These are phyloP conservation scores for Pseudolaguvia tuberculata DNA, from an alignment of 2,113 vertebrate species.

Conservation along the genomic window DNA sequence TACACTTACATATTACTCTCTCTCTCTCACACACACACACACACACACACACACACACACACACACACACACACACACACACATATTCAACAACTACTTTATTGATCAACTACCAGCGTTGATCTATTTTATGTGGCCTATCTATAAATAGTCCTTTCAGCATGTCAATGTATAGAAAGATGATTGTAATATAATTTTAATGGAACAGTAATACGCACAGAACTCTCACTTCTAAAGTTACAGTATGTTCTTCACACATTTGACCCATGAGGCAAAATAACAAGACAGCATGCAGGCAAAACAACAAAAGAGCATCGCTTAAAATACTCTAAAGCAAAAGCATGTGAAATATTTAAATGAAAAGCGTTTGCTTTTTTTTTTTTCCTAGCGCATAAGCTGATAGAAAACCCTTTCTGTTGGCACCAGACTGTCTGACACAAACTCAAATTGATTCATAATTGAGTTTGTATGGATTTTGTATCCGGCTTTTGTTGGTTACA, in stretches of 20 bases:
- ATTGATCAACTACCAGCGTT: constrained; percentile 12
- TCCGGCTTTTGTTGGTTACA: constrained; percentile 77
- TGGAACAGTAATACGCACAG: neutral
- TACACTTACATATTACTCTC: neutral
- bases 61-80: neutral
- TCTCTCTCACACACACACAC: neutral
- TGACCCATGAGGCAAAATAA: constrained; percentile 40
- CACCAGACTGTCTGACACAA: constrained; percentile 81
- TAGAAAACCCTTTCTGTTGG: constrained; percentile 80
- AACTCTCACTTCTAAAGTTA: constrained; percentile 15
- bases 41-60: neutral
- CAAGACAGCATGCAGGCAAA: constrained; percentile 44
- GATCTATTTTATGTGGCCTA: constrained; percentile 3
- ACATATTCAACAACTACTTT: too few relatives aligned
- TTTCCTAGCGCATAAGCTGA: constrained; percentile 78
- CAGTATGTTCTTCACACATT: constrained; percentile 21
- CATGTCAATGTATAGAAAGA: neutral
- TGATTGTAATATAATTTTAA: neutral
- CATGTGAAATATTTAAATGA: constrained; percentile 78
- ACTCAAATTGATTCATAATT: constrained; percentile 81
- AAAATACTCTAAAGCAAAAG: constrained; percentile 71
- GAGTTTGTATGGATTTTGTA: constrained; percentile 76
- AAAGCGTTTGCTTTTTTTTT: constrained; percentile 74
- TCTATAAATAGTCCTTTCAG: neutral
- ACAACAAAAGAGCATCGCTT: constrained; percentile 68